These are phyloP conservation scores for Pomatorhinus ruficollis DNA, from an alignment of 2,113 vertebrate genomes.

Conservation along the genomic window DNA sequence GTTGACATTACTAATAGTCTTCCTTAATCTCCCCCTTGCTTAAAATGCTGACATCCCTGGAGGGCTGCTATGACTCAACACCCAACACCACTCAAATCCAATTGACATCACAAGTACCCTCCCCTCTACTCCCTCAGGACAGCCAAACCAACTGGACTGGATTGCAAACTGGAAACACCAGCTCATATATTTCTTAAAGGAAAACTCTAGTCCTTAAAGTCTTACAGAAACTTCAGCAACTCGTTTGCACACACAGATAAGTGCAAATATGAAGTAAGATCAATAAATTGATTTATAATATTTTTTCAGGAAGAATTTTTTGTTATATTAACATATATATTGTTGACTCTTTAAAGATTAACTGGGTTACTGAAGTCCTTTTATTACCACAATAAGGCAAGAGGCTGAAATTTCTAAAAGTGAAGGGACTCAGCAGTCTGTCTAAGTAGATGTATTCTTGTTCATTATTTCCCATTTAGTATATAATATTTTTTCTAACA, in stretches of 20 bases:
- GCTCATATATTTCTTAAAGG: background rate
- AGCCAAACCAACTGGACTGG: background rate
- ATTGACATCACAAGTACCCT: accelerated
- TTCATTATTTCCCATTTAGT: background rate
- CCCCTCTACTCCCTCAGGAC: background rate
- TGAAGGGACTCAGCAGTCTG: background rate
- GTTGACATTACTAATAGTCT: background rate
- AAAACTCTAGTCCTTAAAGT: background rate
- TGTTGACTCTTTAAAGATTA: background rate
- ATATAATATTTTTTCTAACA: background rate
- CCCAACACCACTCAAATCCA: background rate
- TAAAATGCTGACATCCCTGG: background rate
- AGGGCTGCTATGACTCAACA: background rate
- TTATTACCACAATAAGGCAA: background rate
- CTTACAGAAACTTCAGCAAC: background rate
- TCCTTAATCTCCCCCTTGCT: background rate
- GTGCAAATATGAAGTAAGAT: background rate
- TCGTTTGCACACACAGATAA: background rate
- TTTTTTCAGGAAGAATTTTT: background rate
- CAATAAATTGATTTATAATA: background rate
- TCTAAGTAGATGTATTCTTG: background rate
- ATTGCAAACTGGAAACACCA: background rate
- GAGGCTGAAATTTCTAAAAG: background rate
- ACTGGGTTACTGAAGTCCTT: background rate
- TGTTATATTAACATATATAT: background rate